Percentiles rank a stretch among this genome's conserved stretches.
Conservation (phyloP, 2,797 vertebrate species). For the Takifugu ocellatus region DNA sequence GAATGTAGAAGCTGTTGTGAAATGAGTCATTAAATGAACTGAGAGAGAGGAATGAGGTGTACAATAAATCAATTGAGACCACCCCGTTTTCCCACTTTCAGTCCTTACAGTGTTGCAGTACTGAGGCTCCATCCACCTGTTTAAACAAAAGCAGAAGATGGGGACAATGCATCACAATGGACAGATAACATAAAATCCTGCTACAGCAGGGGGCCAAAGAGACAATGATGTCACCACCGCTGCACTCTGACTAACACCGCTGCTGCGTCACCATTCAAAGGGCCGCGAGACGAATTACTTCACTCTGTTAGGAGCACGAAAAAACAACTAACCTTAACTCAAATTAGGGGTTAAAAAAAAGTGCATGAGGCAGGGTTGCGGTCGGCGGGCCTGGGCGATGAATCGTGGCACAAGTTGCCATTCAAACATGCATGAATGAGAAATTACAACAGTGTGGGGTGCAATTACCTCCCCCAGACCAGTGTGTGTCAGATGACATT, state of each 20-base stretch:
- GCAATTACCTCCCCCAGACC: conserved; percentile 70
- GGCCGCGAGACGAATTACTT: conserved; percentile 38
- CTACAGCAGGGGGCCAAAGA: conserved; percentile 25
- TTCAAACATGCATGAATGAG: conserved; percentile 73
- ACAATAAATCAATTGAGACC: conserved; percentile 20
- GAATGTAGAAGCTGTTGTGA: conserved; percentile 13
- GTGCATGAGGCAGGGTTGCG: conserved; percentile 33
- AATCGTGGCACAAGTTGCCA: conserved; percentile 66
- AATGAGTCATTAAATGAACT: conserved; percentile 26
- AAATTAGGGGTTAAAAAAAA: conserved; percentile 30
- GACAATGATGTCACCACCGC: conserved; percentile 59
- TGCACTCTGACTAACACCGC: conserved; percentile 21
- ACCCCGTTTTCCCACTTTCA: conserved; percentile 12
- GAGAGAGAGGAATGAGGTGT: conserved; percentile 12
- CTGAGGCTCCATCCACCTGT: conserved; percentile 48
- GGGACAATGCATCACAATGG: conserved; percentile 43
- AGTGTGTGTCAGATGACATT: conserved; percentile 71
- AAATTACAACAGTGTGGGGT: conserved; percentile 69
- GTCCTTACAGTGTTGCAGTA: conserved; percentile 25
- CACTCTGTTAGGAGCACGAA: conserved; percentile 38
- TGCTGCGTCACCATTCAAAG: conserved; percentile 9
- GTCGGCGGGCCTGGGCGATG: conserved; percentile 47
- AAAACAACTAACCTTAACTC: conserved; percentile 38
- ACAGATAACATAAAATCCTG: conserved; percentile 50
- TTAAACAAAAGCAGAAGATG: conserved; percentile 59